Percentiles rank a stretch among this genome's conserved stretches.
Conservation (phyloP, 2,113 vertebrate species). For the Cathartes aura region DNA sequence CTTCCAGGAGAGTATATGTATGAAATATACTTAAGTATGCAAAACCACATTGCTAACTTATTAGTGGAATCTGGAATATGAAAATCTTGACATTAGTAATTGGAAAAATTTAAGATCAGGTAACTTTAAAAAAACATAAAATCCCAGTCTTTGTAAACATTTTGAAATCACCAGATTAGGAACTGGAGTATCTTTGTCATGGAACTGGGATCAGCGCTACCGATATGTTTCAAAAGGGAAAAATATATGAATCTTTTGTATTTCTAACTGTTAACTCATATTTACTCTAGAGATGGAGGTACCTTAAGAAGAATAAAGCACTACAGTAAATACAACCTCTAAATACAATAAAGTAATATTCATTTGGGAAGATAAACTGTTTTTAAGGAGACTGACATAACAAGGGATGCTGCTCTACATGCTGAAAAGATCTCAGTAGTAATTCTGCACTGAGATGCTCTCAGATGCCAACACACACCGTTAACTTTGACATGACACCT, state of each 20-base stretch:
- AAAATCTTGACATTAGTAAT: background rate
- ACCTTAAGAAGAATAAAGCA: background rate
- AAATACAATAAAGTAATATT: background rate
- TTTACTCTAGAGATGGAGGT: background rate
- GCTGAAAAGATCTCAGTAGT: background rate
- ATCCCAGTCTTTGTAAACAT: background rate
- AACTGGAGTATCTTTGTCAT: background rate
- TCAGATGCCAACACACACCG: background rate
- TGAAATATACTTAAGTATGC: background rate
- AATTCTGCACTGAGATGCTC: background rate
- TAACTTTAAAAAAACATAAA: background rate
- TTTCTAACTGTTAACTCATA: background rate
- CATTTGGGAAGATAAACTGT: background rate
- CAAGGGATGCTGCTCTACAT: background rate
- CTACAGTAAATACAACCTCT: background rate
- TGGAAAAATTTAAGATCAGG: background rate
- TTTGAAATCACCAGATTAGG: background rate
- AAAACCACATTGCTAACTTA: background rate
- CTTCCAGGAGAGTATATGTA: background rate
- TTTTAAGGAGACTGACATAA: background rate
- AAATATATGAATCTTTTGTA: rapidly evolving
- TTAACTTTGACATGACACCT: background rate
- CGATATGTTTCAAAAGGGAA: background rate
- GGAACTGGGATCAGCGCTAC: background rate
- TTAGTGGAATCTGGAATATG: background rate